A percentile compares a stretch with the other conserved stretches of the same genome.
phyloP scores from a whole-genome alignment of 2,888 invertebrate species.

The Cryptops parisi region DNA sequence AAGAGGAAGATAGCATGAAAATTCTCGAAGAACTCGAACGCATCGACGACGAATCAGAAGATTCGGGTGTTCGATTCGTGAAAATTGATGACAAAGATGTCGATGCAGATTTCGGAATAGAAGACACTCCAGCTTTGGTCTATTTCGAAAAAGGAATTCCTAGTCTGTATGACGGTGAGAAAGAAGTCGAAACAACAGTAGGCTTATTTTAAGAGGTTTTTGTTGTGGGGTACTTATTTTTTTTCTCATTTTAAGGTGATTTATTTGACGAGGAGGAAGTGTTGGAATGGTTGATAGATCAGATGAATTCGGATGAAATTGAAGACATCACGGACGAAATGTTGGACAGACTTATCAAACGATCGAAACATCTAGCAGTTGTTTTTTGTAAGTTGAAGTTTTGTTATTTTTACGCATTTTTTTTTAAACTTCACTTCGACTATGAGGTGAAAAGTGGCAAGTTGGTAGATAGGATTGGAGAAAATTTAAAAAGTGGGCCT shows the following conservation, averaged over 20 bases:
- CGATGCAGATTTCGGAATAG: conserved; percentile 74
- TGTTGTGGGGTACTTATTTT: no score
- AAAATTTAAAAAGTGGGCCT: not conserved
- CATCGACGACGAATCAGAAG: conserved; percentile 85
- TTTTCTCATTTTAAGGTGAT: conserved; percentile 58
- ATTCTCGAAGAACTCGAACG: conserved; percentile 75
- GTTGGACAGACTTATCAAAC: conserved; percentile 29
- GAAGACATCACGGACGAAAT: conserved; percentile 31
- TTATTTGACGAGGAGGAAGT: conserved; percentile 88
- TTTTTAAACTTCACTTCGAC: no score
- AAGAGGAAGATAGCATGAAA: conserved; percentile 72
- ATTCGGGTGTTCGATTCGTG: conserved; percentile 81
- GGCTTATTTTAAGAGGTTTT: not conserved
- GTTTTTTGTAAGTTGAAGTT: conserved; percentile 28
- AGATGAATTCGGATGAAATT: conserved; percentile 37
- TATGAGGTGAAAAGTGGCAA: no score
- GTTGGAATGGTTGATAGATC: conserved; percentile 88
- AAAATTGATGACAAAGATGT: conserved; percentile 76
- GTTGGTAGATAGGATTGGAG: no score
- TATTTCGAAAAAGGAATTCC: conserved; percentile 90
- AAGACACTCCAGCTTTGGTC: conserved; percentile 66
- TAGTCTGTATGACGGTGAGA: conserved; percentile 69
- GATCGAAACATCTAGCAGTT: conserved; percentile 29
- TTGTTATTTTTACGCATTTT: no score
- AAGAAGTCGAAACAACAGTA: no score